These are phyloP conservation scores for Bhutanitis thaidina DNA, from an alignment of 2,888 invertebrate species.

Conservation along the genomic window DNA sequence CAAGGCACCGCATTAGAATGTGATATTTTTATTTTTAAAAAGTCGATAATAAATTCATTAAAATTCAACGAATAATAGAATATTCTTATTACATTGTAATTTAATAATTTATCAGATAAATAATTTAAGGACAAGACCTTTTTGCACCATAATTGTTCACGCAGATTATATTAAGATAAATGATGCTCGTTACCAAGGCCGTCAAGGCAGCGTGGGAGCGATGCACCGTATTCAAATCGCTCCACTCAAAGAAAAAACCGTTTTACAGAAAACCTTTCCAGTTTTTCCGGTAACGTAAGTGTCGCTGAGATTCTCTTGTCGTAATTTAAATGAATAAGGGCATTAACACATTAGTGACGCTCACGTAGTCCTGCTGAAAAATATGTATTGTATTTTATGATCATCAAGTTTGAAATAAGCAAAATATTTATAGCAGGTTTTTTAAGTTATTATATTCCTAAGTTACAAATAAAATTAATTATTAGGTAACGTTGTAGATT, in stretches of 20 bases:
- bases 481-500: too few relatives aligned
- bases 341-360: slow-evolving; percentile 19
- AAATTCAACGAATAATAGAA: too few relatives aligned
- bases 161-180: slow-evolving; percentile 30
- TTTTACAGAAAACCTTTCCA: slow-evolving; percentile 64
- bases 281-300: slow-evolving; percentile 72
- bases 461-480: too few relatives aligned
- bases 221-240: slow-evolving; percentile 60
- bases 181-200: slow-evolving; percentile 37
- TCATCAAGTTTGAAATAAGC: too few relatives aligned
- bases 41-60: too few relatives aligned
- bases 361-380: slow-evolving; percentile 11
- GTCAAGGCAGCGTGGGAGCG: slow-evolving; percentile 58
- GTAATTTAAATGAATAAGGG: slow-evolving; percentile 42
- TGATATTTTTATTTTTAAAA: too few relatives aligned
- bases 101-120: slow-evolving; percentile 24
- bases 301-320: slow-evolving; percentile 34
- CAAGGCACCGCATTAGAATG: too few relatives aligned
- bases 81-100: too few relatives aligned
- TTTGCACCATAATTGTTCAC: slow-evolving; percentile 16
- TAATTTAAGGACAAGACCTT: slow-evolving; percentile 26
- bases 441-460: too few relatives aligned
- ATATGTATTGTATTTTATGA: not conserved
- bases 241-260: slow-evolving; percentile 41
- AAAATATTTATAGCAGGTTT: too few relatives aligned